These are phyloP conservation scores for Yponomeuta malinellus DNA, from an alignment of 2,888 invertebrate species.

Conservation along the genomic window DNA sequence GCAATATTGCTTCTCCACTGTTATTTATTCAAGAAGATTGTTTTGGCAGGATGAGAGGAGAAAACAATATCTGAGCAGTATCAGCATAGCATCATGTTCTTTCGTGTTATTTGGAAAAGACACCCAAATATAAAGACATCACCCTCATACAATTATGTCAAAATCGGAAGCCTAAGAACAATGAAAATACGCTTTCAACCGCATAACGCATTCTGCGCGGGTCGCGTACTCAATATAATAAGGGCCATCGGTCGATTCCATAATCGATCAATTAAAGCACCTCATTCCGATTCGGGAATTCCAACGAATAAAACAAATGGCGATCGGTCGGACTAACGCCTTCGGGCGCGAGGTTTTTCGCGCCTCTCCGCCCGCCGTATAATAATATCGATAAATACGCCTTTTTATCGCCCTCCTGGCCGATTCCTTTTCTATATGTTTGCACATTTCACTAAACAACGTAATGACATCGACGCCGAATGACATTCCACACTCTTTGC, in stretches of 20 bases:
- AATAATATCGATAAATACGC: constrained; percentile 49
- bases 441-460: constrained; percentile 67
- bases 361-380: constrained; percentile 45
- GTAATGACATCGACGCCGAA: constrained; percentile 34
- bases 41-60: background rate
- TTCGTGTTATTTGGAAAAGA: too few relatives aligned
- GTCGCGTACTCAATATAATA: background rate
- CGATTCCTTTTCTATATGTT: constrained; percentile 57
- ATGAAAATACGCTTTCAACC: background rate
- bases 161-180: background rate
- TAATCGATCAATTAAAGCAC: constrained; percentile 51
- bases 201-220: background rate
- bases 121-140: too few relatives aligned
- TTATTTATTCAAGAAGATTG: constrained; percentile 22
- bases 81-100: background rate
- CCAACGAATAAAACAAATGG: constrained; percentile 30
- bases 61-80: background rate
- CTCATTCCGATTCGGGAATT: constrained; percentile 31
- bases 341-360: constrained; percentile 38
- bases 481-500: constrained; percentile 37
- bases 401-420: constrained; percentile 27
- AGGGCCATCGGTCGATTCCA: constrained; percentile 29
- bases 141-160: background rate
- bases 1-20: constrained; percentile 20
- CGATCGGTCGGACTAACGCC: constrained; percentile 28